phyloP scores from a whole-genome alignment of 2,113 vertebrate species.

The Rissa tridactyla region DNA sequence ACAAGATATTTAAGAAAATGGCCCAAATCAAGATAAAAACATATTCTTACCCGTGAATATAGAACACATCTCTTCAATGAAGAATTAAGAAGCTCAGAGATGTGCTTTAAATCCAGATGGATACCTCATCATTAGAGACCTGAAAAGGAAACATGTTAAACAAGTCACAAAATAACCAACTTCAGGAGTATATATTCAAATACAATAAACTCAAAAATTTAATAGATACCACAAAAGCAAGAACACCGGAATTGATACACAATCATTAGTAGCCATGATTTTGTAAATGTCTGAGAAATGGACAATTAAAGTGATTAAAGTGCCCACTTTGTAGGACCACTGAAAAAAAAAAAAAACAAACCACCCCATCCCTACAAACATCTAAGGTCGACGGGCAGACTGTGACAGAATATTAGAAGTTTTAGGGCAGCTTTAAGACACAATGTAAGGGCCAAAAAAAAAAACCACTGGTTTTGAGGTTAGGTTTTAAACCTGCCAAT shows the following conservation, averaged over 20 bases:
- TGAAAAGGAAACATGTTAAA: conserved; percentile 31
- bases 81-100: conserved; percentile 16
- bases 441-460: not conserved
- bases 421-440: not conserved
- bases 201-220: not conserved
- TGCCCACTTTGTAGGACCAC: not conserved
- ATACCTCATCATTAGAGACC: conserved; percentile 40
- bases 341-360: not conserved
- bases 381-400: not conserved
- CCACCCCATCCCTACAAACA: not conserved
- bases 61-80: conserved; percentile 37
- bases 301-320: not conserved
- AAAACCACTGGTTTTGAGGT: not conserved
- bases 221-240: not conserved
- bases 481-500: not conserved
- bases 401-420: not conserved
- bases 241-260: not conserved
- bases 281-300: not conserved
- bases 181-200: not conserved
- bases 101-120: conserved; percentile 3
- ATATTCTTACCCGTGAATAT: conserved; percentile 55
- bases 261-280: not conserved
- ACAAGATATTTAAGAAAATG: not conserved
- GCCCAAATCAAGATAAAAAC: not conserved
- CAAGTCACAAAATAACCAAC: not conserved